Evolutionary conservation across 2,113 vertebrate species (phyloP), one percentile per base, ranked within the genome.

Genomic region (Daubentonia madagascariensis): DNA sequence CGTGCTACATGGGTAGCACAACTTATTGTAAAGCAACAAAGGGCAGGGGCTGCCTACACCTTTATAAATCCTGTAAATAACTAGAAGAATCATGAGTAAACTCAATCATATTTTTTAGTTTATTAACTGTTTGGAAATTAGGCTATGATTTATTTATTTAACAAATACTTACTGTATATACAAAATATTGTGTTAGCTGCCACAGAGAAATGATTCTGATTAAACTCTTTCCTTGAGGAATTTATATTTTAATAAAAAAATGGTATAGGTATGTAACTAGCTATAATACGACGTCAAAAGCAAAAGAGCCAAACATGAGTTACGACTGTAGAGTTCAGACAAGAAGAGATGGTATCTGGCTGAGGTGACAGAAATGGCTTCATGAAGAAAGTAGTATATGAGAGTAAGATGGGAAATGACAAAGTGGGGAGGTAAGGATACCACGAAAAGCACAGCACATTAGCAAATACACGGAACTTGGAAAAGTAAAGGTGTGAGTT

Each of bases 121-220:
- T 97, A 84, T 89, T 91, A 83, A 93, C 79, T 88, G 23, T 57
- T 85, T 92, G 16, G 11, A 92, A 96, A 96, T 72, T 78, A 94
- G 25, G 45, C 43, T 67, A 61, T 20, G 70, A 65, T 91, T 88
- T 94, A 45, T 85, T 63, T 72, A 37, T 79, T 94, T 89, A 94
- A 80, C 61, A 96, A 94, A 91, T 83, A 28, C 22, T 95, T 89
- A 73, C 48, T 30, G 3, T 48, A 70, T n/a, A 10, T 80, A 86
- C 12, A 78, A 96, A 78, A 94, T 70, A 88, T 5, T 35, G 14
- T 67, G 18, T 81, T 89, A 28, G 22, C 40, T 78, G 45, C 50
- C 50, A 4, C 50, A 89, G 43, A 72, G 22, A 94, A 92, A 91
- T 16, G 12, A 65, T 37, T 93, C 73, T 61, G 17, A 94, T 61